These are phyloP conservation scores for Orius laevigatus DNA, from an alignment of 1,140 invertebrate species.

Conservation along the genomic window DNA sequence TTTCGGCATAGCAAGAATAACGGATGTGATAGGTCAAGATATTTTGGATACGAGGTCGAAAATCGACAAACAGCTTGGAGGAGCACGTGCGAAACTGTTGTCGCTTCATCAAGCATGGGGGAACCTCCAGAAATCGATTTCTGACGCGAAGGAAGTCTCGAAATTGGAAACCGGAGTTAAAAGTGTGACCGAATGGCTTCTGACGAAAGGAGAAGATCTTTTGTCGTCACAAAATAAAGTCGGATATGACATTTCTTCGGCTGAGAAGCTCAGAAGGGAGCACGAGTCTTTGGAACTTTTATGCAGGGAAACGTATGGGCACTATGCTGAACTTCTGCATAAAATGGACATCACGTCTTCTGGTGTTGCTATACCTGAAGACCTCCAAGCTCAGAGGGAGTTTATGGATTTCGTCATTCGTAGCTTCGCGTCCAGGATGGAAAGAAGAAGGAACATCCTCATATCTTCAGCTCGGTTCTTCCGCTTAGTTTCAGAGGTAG, in stretches of 20 bases:
- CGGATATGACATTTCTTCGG: constrained; percentile 50
- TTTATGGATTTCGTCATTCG: constrained; percentile 68
- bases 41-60: constrained; percentile 40
- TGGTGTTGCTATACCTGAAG: constrained; percentile 33
- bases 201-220: constrained; percentile 53
- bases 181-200: constrained; percentile 58
- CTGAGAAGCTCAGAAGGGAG: constrained; percentile 48
- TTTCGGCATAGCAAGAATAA: constrained; percentile 13
- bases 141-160: constrained; percentile 40
- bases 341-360: constrained; percentile 40
- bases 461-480: constrained; percentile 62
- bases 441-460: constrained; percentile 53
- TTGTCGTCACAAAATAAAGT: constrained; percentile 50
- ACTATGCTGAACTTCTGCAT: constrained; percentile 57
- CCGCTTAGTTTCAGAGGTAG: constrained; percentile 51
- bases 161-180: constrained; percentile 43
- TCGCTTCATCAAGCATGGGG: constrained; percentile 37
- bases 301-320: constrained; percentile 57
- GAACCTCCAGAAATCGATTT: constrained; percentile 38
- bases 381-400: constrained; percentile 46
- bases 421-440: constrained; percentile 57
- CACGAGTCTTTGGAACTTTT: constrained; percentile 61
- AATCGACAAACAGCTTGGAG: constrained; percentile 39
- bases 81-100: constrained; percentile 22
- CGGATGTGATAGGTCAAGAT: constrained; percentile 30